Percentiles rank a stretch among this genome's conserved stretches.
Conservation (phyloP, 2,888 invertebrate species). For the Actias luna region DNA sequence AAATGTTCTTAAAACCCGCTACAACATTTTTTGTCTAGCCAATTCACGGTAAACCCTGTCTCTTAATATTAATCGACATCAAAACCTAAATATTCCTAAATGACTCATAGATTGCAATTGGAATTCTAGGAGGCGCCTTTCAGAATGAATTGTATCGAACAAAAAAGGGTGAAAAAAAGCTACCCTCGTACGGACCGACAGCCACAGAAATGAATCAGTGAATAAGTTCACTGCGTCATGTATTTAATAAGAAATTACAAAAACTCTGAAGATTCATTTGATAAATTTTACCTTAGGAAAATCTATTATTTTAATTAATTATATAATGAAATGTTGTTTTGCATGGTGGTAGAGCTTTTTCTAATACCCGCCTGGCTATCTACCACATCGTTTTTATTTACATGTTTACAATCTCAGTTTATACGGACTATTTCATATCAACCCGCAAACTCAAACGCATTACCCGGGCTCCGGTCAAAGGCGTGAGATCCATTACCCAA, state of each 20-base stretch:
- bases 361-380: no score
- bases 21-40: background rate
- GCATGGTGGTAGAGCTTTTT: no score
- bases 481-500: no score
- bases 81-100: background rate
- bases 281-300: background rate
- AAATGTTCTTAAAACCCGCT: background rate
- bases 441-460: no score
- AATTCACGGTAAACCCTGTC: background rate
- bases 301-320: background rate
- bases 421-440: no score
- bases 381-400: no score
- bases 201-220: background rate
- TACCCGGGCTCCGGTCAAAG: no score
- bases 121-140: background rate
- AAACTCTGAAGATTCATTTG: background rate
- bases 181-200: background rate
- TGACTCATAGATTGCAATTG: conserved; percentile 1
- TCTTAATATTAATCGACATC: background rate
- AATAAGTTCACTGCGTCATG: background rate
- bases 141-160: background rate
- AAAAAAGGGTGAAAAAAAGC: conserved; percentile 1
- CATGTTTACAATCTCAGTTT: no score
- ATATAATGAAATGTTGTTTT: no score
- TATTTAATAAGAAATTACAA: background rate